Evolutionary conservation across 2,888 invertebrate genomes (phyloP).

Genomic region (Agriopis leucophaearia): DNA sequence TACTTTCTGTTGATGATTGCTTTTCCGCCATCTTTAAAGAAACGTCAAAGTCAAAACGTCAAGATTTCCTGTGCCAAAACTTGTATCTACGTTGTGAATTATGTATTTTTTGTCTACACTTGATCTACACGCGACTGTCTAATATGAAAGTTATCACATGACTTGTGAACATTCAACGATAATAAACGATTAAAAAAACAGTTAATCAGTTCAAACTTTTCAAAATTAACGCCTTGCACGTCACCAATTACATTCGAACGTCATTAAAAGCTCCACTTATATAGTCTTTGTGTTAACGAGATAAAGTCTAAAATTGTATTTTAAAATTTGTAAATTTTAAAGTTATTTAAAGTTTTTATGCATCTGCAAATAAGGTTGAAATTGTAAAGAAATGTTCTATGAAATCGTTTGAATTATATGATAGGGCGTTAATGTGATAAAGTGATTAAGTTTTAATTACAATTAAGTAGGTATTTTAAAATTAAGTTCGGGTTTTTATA

Average conservation of each 20-base stretch:
- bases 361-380: slow-evolving; percentile 5
- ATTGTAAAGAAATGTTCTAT: neutral
- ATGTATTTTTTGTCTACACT: neutral
- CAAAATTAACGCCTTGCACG: slow-evolving; percentile 27
- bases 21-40: no score
- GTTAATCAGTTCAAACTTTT: slow-evolving; percentile 27
- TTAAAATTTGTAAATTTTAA: neutral
- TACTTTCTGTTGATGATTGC: no score
- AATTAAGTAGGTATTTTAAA: slow-evolving; percentile 27
- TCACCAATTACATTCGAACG: slow-evolving; percentile 28
- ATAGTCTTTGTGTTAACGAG: neutral
- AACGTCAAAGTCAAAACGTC: no score
- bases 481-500: slow-evolving; percentile 29
- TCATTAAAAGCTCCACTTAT: slow-evolving; percentile 17
- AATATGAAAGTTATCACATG: slow-evolving; percentile 15
- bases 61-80: no score
- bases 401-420: slow-evolving; percentile 22
- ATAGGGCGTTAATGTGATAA: slow-evolving; percentile 32
- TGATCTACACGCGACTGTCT: slow-evolving; percentile 18
- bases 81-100: no score
- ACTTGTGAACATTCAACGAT: slow-evolving; percentile 25
- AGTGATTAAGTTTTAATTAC: slow-evolving; percentile 36
- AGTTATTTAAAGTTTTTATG: slow-evolving; percentile 3
- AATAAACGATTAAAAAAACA: slow-evolving; percentile 23
- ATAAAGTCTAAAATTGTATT: slow-evolving; percentile 23